Conservation (phyloP, 2,888 invertebrate genomes). For the Lycaena phlaeas region DNA sequence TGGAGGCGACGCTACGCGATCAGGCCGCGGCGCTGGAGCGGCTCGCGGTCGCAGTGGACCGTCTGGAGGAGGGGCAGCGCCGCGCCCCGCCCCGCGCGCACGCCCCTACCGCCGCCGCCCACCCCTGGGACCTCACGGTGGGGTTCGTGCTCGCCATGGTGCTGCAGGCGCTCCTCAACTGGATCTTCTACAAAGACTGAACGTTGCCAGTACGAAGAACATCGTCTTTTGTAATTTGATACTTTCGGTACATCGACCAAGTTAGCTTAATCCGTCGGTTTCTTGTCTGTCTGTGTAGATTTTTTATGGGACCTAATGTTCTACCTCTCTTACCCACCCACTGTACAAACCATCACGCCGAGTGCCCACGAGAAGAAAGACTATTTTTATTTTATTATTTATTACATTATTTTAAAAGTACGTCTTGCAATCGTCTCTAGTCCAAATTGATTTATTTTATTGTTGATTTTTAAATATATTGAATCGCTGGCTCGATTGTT, state of each 20-base stretch:
- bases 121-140: conserved; percentile 51
- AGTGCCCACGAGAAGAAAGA: not conserved
- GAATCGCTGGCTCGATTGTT: not conserved
- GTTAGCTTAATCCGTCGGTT: conserved; percentile 19
- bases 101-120: conserved; percentile 29
- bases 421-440: not conserved
- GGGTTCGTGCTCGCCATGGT: conserved; percentile 54
- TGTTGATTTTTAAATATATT: not conserved
- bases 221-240: conserved; percentile 11
- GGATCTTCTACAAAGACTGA: conserved; percentile 58
- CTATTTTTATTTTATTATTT: not conserved
- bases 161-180: conserved; percentile 49
- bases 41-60: conserved; percentile 38
- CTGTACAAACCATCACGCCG: not conserved
- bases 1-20: conserved; percentile 63
- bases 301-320: not conserved
- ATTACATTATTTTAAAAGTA: too few relatives aligned
- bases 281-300: conserved; percentile 13
- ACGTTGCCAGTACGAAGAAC: conserved; percentile 15
- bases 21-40: conserved; percentile 61
- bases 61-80: conserved; percentile 32
- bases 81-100: conserved; percentile 25
- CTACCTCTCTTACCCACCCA: not conserved
- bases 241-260: conserved; percentile 27
- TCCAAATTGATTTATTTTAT: not conserved